Evolutionary conservation across 2,888 invertebrate genomes (phyloP).

Genomic region (Luffia ferchaultella): DNA sequence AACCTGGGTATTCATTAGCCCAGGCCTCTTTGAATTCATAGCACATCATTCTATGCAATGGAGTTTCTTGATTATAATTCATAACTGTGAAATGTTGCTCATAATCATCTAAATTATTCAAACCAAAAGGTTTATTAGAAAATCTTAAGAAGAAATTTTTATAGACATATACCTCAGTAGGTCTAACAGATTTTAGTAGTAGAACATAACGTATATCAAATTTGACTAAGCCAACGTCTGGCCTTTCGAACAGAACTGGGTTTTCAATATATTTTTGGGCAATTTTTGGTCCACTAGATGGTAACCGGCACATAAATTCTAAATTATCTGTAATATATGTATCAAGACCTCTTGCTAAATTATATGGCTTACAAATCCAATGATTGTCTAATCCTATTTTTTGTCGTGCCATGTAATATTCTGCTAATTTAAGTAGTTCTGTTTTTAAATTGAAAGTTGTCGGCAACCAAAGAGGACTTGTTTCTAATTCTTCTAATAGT

Average conservation of each 20-base stretch:
- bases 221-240: conserved; percentile 80
- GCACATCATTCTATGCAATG: conserved; percentile 77
- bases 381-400: conserved; percentile 77
- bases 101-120: conserved; percentile 83
- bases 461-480: conserved; percentile 80
- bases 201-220: conserved; percentile 92
- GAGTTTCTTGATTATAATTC: conserved; percentile 78
- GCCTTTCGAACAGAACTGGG: conserved; percentile 82
- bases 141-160: conserved; percentile 87
- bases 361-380: conserved; percentile 96
- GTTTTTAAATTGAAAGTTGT: conserved; percentile 87
- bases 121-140: conserved; percentile 81
- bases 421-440: conserved; percentile 81
- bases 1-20: conserved; percentile 74
- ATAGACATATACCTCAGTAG: conserved; percentile 76
- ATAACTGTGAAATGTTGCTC: conserved; percentile 95
- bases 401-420: conserved; percentile 79
- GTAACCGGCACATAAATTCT: conserved; percentile 78
- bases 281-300: conserved; percentile 87
- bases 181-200: conserved; percentile 77
- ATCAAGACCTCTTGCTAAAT: conserved; percentile 87
- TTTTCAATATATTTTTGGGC: conserved; percentile 83
- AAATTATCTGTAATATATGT: conserved; percentile 83
- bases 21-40: conserved; percentile 80
- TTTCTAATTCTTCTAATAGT: conserved; percentile 50